Evolutionary conservation across 2,888 invertebrate genomes (phyloP).

Genomic region (Drosophila nr. perissopoda): DNA sequence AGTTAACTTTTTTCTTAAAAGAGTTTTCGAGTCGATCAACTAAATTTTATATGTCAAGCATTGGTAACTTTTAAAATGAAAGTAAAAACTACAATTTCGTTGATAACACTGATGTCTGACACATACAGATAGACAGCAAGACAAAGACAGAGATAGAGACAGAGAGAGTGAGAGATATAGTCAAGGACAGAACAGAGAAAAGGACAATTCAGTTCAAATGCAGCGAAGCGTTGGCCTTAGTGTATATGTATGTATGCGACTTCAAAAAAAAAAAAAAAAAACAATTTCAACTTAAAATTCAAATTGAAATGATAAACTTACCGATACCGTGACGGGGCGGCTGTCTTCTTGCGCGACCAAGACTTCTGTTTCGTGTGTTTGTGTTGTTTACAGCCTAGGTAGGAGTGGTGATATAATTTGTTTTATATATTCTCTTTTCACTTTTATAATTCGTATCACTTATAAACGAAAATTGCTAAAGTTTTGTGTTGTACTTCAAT

Average conservation of each 20-base stretch:
- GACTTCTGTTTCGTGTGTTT: constrained; percentile 86
- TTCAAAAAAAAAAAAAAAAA: background rate
- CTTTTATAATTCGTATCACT: constrained; percentile 30
- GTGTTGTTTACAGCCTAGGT: constrained; percentile 86
- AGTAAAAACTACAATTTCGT: constrained; percentile 2
- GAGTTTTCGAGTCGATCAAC: background rate
- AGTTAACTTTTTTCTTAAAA: background rate
- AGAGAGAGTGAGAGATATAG: constrained; percentile 5
- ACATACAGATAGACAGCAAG: constrained; percentile 30
- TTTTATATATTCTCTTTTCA: constrained; percentile 41
- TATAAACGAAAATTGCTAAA: constrained; percentile 27
- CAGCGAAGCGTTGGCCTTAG: background rate
- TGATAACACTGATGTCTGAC: constrained; percentile 15
- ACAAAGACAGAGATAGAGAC: constrained; percentile 15
- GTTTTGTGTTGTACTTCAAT: constrained; percentile 26
- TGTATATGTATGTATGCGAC: constrained; percentile 10
- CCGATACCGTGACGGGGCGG: constrained; percentile 86
- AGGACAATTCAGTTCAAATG: constrained; percentile 16
- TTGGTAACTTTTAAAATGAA: background rate
- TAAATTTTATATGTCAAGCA: background rate
- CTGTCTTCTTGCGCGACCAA: constrained; percentile 86
- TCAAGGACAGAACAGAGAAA: constrained; percentile 10
- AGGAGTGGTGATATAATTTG: constrained; percentile 80
- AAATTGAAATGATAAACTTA: constrained; percentile 75
- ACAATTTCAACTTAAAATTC: constrained; percentile 1